Percentiles rank a stretch among this genome's conserved stretches.
phyloP scores from a whole-genome alignment of 1,140 invertebrate species.

The Bombus superbus region DNA sequence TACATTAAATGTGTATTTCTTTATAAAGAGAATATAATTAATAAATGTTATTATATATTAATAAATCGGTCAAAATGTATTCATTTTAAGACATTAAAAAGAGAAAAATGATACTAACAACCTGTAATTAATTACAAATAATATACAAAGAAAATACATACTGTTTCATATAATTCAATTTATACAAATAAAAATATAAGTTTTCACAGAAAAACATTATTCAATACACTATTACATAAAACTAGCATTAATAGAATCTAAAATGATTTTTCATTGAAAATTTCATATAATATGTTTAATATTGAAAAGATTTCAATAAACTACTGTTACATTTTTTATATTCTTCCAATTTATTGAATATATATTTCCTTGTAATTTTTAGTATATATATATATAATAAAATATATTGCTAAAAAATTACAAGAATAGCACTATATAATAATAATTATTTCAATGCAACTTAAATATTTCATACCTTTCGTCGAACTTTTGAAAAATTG shows the following conservation, averaged over 20 bases:
- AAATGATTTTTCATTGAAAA: background rate
- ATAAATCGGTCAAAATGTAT: background rate
- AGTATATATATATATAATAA: background rate
- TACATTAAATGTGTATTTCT: background rate
- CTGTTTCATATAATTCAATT: background rate
- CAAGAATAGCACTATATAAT: background rate
- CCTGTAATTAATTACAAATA: background rate
- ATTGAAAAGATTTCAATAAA: background rate
- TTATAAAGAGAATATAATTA: background rate
- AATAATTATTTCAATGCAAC: background rate
- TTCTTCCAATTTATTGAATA: background rate
- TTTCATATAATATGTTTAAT: background rate
- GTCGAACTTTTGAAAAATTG: background rate
- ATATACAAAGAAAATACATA: background rate
- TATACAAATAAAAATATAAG: background rate
- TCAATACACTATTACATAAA: background rate
- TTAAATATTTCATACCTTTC: background rate
- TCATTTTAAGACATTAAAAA: background rate
- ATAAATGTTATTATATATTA: background rate
- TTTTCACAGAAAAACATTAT: background rate
- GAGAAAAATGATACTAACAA: background rate
- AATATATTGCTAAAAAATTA: background rate
- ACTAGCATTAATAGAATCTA: background rate
- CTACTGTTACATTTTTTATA: background rate
- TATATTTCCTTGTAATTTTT: background rate